Base-by-base conservation (phyloP, 2,797 vertebrate species). In the Alca torda region DNA sequence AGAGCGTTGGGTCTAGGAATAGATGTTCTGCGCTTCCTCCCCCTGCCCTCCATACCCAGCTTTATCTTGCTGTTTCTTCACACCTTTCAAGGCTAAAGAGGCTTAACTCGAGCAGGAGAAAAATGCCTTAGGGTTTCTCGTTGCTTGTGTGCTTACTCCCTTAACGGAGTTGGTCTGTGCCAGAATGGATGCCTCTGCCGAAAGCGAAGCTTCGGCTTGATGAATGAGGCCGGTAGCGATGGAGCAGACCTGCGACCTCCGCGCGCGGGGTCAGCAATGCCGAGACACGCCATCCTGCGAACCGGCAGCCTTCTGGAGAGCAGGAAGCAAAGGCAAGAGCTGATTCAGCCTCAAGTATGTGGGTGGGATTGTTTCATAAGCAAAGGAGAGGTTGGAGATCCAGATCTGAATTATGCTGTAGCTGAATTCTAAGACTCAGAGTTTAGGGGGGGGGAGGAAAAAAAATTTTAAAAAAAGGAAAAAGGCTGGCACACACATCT, bases 191-290 rank as follows among this genome's bases (percentile, higher is more conserved):
- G 56, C 4, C 19, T 65, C 21, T 30, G 57, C n/a, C 46, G 75
- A 33, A 48, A 80, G 63, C 7, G 4, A 37, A 75, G 68, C 60
- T 78, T 61, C 2, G 2, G 73, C 28, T n/a, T 12, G 79, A 64
- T 1, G 6, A 33, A 23, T 2, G 57, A 53, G 60, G 14, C 33
- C 24, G 3, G 35, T 7, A 24, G 10, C 0, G 20, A 53, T 16
- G 73, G 46, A 84, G 59, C 51, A 70, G 68, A 53, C 39, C 51
- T 1, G 1, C 28, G 25, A 43, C 13, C 57, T 39, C 31, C 12
- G 4, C 4, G 21, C 46, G 10, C 2, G 9, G 67, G 31, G 33
- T 68, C 45, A 48, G 59, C 61, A 8, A 35, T 7, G 12, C 5
- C 5, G 3, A 48, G 51, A 18, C 30, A 4, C 1, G 6, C 10